Evolutionary conservation across 2,888 invertebrate genomes (phyloP).

Genomic region (Mayetiola destructor): DNA sequence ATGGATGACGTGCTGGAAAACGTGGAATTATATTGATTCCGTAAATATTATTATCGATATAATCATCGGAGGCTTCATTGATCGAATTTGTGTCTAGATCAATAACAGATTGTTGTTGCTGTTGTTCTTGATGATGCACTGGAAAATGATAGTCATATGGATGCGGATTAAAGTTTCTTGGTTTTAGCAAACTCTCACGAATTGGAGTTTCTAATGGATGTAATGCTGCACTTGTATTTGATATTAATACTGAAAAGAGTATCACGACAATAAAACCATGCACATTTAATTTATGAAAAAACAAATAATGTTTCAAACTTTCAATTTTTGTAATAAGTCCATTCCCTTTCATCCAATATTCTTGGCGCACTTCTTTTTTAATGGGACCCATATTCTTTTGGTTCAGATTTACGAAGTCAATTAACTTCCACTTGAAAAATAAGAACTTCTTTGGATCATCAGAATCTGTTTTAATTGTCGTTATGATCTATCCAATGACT

Average conservation of each 20-base stretch:
- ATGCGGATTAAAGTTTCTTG: slow-evolving; percentile 36
- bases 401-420: no score
- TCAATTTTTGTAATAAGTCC: no score
- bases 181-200: slow-evolving; percentile 30
- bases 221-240: neutral
- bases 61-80: neutral
- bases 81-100: neutral
- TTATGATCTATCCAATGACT: no score
- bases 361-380: no score
- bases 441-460: no score
- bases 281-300: no score
- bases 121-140: neutral
- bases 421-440: no score
- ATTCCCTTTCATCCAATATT: no score
- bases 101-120: neutral
- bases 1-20: neutral
- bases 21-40: neutral
- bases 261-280: no score
- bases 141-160: slow-evolving; percentile 23
- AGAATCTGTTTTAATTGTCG: no score
- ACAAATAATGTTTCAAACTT: no score
- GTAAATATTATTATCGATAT: neutral
- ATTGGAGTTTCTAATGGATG: slow-evolving; percentile 25
- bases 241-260: neutral
- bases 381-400: no score